Evolutionary conservation across 2,888 invertebrate species (phyloP).

Genomic region (Podabrus alpinus): DNA sequence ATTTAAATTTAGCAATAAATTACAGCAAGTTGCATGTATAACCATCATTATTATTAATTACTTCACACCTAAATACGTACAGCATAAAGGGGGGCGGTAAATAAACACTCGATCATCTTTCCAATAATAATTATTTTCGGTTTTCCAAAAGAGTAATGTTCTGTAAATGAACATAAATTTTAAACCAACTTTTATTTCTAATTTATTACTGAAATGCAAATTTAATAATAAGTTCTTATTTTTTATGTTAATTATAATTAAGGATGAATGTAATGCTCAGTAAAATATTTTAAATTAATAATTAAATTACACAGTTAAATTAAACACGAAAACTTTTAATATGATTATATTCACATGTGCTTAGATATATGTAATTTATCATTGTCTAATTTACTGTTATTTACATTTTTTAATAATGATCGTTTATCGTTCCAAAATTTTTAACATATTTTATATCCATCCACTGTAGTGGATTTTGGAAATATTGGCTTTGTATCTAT

Average conservation of each 20-base stretch:
- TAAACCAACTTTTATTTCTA: background rate
- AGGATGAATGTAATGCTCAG: background rate
- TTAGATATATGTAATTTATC: background rate
- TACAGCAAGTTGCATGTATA: background rate
- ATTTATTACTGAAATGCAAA: background rate
- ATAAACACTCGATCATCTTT: background rate
- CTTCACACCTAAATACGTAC: background rate
- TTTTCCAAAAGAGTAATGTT: background rate
- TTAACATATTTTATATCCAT: background rate
- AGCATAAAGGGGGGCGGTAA: conserved; percentile 1
- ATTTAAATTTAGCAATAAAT: conserved; percentile 5
- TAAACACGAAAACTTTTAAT: background rate
- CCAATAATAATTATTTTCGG: background rate
- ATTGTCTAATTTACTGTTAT: background rate
- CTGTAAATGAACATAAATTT: background rate
- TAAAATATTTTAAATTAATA: background rate
- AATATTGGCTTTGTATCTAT: no score
- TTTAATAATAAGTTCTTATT: background rate
- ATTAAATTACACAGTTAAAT: background rate
- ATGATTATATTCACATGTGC: background rate
- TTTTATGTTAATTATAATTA: background rate
- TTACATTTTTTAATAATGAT: background rate
- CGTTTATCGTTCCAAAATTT: background rate
- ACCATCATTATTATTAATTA: conserved; percentile 8
- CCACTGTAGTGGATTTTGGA: no score